Evolutionary conservation across 2,113 vertebrate species (phyloP).

Genomic region (Elachura formosa): DNA sequence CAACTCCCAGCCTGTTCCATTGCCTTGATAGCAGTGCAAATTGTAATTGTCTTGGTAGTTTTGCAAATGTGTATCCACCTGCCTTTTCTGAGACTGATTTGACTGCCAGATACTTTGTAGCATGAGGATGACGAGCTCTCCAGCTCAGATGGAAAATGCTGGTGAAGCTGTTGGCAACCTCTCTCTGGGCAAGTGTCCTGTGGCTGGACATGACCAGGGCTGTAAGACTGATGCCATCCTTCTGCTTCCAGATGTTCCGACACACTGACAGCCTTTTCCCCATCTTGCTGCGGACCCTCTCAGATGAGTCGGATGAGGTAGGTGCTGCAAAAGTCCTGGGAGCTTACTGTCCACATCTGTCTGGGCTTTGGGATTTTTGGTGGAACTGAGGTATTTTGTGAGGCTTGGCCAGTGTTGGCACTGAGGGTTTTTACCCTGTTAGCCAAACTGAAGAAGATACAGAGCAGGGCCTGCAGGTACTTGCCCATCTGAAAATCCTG

Average conservation of each 20-base stretch:
- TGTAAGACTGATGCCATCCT: not conserved
- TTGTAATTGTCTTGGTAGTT: not conserved
- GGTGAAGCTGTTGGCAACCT: not conserved
- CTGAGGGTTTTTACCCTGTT: not conserved
- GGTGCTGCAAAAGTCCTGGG: not conserved
- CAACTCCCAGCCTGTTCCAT: not conserved
- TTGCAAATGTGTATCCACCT: not conserved
- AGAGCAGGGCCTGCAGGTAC: not conserved
- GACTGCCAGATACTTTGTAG: not conserved
- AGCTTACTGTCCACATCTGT: not conserved
- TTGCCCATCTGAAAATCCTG: not conserved
- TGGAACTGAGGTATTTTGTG: not conserved
- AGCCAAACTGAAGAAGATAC: not conserved
- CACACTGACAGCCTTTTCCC: slow-evolving; percentile 96
- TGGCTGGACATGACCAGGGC: too few species aligned
- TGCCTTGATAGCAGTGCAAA: not conserved
- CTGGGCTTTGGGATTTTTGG: not conserved
- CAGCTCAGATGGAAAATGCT: not conserved
- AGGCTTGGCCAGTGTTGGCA: not conserved
- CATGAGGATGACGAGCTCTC: not conserved
- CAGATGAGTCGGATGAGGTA: slow-evolving; percentile 94
- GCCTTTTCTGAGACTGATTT: not conserved
- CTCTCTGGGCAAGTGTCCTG: accelerated
- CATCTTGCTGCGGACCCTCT: slow-evolving; percentile 90
- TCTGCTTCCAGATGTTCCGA: slow-evolving; percentile 86